Evolutionary conservation across 2,888 invertebrate species (phyloP).

Genomic region (Cyrtodaria siliqua): DNA sequence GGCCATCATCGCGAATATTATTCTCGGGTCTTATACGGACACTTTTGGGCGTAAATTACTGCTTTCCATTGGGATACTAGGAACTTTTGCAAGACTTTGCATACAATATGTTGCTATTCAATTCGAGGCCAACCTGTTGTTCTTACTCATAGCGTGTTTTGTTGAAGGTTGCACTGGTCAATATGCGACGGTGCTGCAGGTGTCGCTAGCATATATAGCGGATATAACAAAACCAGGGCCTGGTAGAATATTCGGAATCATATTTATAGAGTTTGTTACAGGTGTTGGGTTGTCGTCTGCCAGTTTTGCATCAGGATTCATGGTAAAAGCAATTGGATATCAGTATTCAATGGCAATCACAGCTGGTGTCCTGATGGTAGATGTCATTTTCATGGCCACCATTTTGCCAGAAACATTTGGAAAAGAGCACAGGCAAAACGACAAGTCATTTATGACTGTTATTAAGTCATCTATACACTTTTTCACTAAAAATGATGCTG

Average conservation of each 20-base stretch:
- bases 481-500: conserved; percentile 42
- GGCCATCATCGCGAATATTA: conserved; percentile 43
- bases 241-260: conserved; percentile 50
- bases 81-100: conserved; percentile 52
- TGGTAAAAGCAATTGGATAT: conserved; percentile 49
- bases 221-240: conserved; percentile 62
- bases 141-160: conserved; percentile 58
- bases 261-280: conserved; percentile 50
- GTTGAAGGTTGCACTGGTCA: conserved; percentile 65
- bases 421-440: conserved; percentile 38
- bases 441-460: conserved; percentile 26
- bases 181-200: conserved; percentile 48
- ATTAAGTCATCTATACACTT: conserved; percentile 37
- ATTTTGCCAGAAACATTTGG: conserved; percentile 51
- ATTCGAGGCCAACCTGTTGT: conserved; percentile 55
- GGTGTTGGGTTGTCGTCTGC: conserved; percentile 46
- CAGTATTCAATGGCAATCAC: conserved; percentile 31
- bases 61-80: conserved; percentile 56
- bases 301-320: conserved; percentile 42
- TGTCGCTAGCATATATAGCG: conserved; percentile 55
- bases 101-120: conserved; percentile 55
- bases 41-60: conserved; percentile 66
- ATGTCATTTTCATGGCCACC: conserved; percentile 29
- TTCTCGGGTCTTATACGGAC: conserved; percentile 66
- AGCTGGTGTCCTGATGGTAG: conserved; percentile 37